Conservation (phyloP, 2,888 invertebrate genomes). For the Drosophila fulvimacula region DNA sequence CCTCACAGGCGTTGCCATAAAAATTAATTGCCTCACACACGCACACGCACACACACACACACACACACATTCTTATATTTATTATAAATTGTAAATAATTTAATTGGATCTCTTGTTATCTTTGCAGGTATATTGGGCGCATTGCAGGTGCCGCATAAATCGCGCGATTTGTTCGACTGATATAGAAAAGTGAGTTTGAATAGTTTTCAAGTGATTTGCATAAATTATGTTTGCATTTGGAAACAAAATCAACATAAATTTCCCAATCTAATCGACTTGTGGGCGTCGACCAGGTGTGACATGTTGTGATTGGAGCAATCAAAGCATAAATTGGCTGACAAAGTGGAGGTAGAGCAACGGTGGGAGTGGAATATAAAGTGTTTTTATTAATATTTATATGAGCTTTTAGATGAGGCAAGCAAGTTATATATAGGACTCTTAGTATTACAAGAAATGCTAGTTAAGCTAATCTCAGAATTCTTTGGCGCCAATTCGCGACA, state of each 20-base stretch:
- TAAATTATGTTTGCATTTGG: conserved; percentile 60
- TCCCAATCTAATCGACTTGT: conserved; percentile 29
- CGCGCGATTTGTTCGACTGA: conserved; percentile 42
- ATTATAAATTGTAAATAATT: conserved; percentile 20
- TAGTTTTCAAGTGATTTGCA: conserved; percentile 71
- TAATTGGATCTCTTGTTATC: conserved; percentile 57
- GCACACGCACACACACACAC: conserved; percentile 2
- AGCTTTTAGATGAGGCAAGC: background rate
- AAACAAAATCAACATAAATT: conserved; percentile 44
- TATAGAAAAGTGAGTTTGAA: conserved; percentile 65
- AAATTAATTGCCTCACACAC: conserved; percentile 54
- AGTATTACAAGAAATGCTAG: no score
- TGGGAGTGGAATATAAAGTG: background rate
- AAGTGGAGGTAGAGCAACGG: background rate
- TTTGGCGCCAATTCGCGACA: no score
- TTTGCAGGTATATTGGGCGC: conserved; percentile 63
- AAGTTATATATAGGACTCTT: background rate
- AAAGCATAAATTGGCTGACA: conserved; percentile 26
- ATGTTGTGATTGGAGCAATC: conserved; percentile 44
- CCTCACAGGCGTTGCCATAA: conserved; percentile 26
- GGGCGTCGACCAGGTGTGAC: conserved; percentile 57
- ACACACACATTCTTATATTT: conserved; percentile 3
- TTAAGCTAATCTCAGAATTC: no score
- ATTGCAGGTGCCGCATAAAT: conserved; percentile 56
- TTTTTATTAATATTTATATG: background rate